phyloP scores from a whole-genome alignment of 2,888 invertebrate genomes.

The Parnassius glacialis region DNA sequence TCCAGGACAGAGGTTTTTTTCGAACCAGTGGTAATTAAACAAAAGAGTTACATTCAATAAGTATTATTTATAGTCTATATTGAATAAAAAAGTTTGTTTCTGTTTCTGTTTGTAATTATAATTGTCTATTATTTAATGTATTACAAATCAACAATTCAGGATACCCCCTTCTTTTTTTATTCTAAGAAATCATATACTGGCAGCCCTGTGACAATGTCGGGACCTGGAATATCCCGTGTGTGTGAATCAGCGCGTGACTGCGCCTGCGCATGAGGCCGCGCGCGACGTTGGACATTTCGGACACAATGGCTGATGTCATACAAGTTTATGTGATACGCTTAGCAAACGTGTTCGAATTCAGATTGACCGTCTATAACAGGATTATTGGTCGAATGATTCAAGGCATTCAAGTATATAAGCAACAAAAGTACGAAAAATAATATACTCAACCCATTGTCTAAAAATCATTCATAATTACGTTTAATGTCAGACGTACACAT shows the following conservation, averaged over 20 bases:
- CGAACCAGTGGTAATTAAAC: too few relatives aligned
- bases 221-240: constrained; percentile 14
- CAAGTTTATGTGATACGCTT: constrained; percentile 51
- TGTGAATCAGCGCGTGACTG: constrained; percentile 68
- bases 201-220: constrained; percentile 36
- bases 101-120: too few relatives aligned
- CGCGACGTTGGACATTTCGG: constrained; percentile 45
- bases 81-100: too few relatives aligned
- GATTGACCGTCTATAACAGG: constrained; percentile 24
- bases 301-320: constrained; percentile 71
- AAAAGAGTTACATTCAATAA: too few relatives aligned
- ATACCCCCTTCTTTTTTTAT: neutral
- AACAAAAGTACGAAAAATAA: too few relatives aligned
- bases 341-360: constrained; percentile 39
- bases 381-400: constrained; percentile 25
- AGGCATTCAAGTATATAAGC: neutral
- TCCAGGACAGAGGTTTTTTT: too few relatives aligned
- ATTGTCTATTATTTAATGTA: too few relatives aligned
- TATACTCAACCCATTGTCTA: too few relatives aligned
- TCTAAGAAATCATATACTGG: constrained; percentile 6
- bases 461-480: too few relatives aligned
- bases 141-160: too few relatives aligned
- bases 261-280: constrained; percentile 46
- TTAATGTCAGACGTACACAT: too few relatives aligned
- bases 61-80: too few relatives aligned